Evolutionary conservation across 2,888 invertebrate species (phyloP).

Genomic region (Agonopterix arenella): DNA sequence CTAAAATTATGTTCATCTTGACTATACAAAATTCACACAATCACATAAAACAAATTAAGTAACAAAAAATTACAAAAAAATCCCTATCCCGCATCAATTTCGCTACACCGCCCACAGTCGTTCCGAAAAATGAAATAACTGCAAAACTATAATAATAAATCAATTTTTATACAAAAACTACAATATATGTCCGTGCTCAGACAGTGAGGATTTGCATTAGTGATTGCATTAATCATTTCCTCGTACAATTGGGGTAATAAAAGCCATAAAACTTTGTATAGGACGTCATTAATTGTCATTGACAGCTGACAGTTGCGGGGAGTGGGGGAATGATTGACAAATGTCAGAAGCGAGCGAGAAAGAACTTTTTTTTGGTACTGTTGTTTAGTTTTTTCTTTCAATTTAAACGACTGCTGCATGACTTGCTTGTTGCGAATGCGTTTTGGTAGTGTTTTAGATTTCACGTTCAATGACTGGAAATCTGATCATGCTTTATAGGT

Average conservation of each 20-base stretch:
- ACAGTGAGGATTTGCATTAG: conserved; percentile 70
- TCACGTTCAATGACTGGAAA: too few species aligned
- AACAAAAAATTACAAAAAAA: neutral
- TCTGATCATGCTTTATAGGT: too few species aligned
- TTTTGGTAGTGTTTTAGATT: too few species aligned
- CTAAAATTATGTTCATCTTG: too few species aligned
- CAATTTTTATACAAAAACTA: conserved; percentile 63
- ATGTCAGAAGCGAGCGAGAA: conserved; percentile 54
- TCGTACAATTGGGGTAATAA: conserved; percentile 64
- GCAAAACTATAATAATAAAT: conserved; percentile 56
- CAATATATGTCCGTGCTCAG: conserved; percentile 45
- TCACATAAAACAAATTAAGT: neutral
- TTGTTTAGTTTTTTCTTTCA: conserved; percentile 28
- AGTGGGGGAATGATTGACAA: conserved; percentile 60
- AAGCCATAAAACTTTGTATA: conserved; percentile 71
- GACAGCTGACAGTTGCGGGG: conserved; percentile 58
- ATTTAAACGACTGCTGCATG: conserved; percentile 35
- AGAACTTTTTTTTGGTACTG: conserved; percentile 28
- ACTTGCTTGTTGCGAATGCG: conserved; percentile 26
- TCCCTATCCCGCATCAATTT: conserved; percentile 21
- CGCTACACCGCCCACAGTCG: conserved; percentile 41
- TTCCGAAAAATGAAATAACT: conserved; percentile 37
- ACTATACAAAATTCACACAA: too few species aligned
- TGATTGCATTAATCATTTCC: conserved; percentile 72
- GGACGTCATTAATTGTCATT: conserved; percentile 73